Evolutionary conservation across 2,888 invertebrate species (phyloP).

Genomic region (Apodemia hepburni): DNA sequence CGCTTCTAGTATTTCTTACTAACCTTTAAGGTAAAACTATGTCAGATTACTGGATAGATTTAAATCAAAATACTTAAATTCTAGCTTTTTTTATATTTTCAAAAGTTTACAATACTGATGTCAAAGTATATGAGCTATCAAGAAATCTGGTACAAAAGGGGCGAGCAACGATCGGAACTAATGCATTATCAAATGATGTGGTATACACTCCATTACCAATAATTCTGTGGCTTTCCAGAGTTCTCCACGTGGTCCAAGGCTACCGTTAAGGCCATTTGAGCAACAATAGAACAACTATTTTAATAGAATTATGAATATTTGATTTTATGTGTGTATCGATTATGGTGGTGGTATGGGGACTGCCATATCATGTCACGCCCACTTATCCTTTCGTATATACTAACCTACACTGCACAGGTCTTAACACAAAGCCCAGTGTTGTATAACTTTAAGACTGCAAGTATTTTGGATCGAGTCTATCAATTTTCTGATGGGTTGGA

Average conservation of each 20-base stretch:
- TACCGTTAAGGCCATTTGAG: constrained; percentile 55
- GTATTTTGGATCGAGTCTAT: constrained; percentile 25
- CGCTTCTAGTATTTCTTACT: constrained; percentile 76
- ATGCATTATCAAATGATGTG: constrained; percentile 36
- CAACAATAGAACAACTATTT: constrained; percentile 42
- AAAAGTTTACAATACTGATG: neutral
- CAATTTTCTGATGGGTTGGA: constrained; percentile 18
- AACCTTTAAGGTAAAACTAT: constrained; percentile 50
- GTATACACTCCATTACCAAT: constrained; percentile 42
- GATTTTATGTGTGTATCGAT: constrained; percentile 59
- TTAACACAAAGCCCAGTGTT: constrained; percentile 55
- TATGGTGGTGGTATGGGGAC: constrained; percentile 74
- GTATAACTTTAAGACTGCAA: constrained; percentile 42
- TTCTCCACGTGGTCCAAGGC: constrained; percentile 71
- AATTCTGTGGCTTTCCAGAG: constrained; percentile 75
- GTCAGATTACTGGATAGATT: constrained; percentile 61
- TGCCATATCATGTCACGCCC: constrained; percentile 73
- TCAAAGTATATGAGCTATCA: constrained; percentile 41
- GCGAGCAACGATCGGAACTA: constrained; percentile 44
- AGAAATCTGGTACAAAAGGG: constrained; percentile 59
- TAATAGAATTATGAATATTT: constrained; percentile 42
- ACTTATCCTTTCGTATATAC: constrained; percentile 68
- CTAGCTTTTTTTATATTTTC: constrained; percentile 19
- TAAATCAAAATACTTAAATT: constrained; percentile 23
- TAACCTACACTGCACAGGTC: constrained; percentile 76